Evolutionary conservation across 1,140 invertebrate species (phyloP).

Genomic region (Phthorimaea operculella): DNA sequence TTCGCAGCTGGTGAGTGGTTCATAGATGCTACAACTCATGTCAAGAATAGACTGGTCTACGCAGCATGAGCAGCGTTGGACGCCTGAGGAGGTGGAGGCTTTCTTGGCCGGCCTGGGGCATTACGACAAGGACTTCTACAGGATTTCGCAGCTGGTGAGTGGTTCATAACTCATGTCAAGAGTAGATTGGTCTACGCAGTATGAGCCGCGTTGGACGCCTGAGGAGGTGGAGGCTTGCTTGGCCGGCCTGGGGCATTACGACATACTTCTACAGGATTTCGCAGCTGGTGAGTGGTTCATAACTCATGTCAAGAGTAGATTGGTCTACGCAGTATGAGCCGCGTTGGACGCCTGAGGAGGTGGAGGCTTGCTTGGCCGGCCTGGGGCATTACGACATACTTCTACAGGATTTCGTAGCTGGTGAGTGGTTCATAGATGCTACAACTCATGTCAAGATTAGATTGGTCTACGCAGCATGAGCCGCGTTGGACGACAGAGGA

Average conservation of each 20-base stretch:
- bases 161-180: too few species aligned
- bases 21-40: slow-evolving; percentile 79
- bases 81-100: slow-evolving; percentile 83
- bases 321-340: slow-evolving; percentile 78
- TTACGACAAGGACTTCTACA: slow-evolving; percentile 76
- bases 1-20: slow-evolving; percentile 77
- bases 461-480: slow-evolving; percentile 76
- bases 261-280: slow-evolving; percentile 95
- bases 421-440: too few species aligned
- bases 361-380: slow-evolving; percentile 88
- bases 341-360: slow-evolving; percentile 90
- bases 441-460: slow-evolving; percentile 80
- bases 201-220: slow-evolving; percentile 86
- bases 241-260: slow-evolving; percentile 86
- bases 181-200: too few species aligned
- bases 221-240: slow-evolving; percentile 91
- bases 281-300: slow-evolving; percentile 73
- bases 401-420: slow-evolving; percentile 44
- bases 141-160: slow-evolving; percentile 36
- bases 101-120: slow-evolving; percentile 90
- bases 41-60: slow-evolving; percentile 75
- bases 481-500: slow-evolving; percentile 90
- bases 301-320: slow-evolving; percentile 78
- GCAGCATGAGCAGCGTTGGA: slow-evolving; percentile 87
- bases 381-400: slow-evolving; percentile 85